Conservation (phyloP, 2,797 vertebrate species). For the Crocidura indochinensis region DNA sequence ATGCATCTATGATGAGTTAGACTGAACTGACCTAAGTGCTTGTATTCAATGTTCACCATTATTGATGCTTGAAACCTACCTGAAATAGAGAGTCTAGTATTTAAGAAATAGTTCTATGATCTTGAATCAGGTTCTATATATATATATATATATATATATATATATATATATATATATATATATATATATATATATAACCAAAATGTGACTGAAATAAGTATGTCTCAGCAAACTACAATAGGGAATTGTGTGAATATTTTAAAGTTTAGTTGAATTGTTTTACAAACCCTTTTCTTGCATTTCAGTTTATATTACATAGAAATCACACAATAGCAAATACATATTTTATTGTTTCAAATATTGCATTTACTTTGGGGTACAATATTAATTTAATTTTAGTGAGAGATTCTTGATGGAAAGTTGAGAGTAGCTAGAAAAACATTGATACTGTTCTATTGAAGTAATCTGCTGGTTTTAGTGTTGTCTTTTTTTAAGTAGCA, state of each 20-base stretch:
- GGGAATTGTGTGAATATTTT: constrained; percentile 72
- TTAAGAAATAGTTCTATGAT: constrained; percentile 58
- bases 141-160: too few species aligned
- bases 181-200: constrained; percentile 14
- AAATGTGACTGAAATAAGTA: constrained; percentile 76
- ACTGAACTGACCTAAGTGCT: constrained; percentile 73
- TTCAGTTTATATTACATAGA: constrained; percentile 84
- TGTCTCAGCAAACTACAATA: constrained; percentile 76
- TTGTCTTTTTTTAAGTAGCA: constrained; percentile 80
- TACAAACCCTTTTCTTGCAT: constrained; percentile 25
- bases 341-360: constrained; percentile 73
- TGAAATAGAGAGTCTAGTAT: constrained; percentile 38
- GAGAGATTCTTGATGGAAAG: constrained; percentile 72
- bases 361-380: constrained; percentile 65
- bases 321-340: constrained; percentile 77
- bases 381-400: constrained; percentile 74
- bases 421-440: constrained; percentile 69
- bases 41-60: constrained; percentile 66
- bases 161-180: too few species aligned
- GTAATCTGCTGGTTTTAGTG: constrained; percentile 37
- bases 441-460: constrained; percentile 50
- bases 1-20: constrained; percentile 81
- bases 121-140: too few species aligned
- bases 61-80: constrained; percentile 46
- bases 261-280: constrained; percentile 72